Evolutionary conservation across 2,113 vertebrate genomes (phyloP).

Genomic region (Orthonyx spaldingii): DNA sequence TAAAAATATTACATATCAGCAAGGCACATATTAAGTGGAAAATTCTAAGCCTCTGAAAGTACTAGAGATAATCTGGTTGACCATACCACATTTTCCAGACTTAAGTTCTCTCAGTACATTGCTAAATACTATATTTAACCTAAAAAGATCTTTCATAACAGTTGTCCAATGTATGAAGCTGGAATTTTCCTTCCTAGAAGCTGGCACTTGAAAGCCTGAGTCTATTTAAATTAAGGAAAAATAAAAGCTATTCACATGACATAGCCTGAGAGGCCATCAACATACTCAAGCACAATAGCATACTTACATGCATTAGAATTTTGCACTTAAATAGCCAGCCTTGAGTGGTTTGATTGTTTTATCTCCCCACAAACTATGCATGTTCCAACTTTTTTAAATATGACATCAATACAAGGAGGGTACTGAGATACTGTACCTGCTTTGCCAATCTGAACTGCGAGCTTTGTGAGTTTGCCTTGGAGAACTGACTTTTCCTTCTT

Average conservation of each 20-base stretch:
- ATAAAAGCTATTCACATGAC: neutral
- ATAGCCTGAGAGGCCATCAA: neutral
- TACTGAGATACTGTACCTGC: constrained; percentile 76
- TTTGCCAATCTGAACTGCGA: constrained; percentile 98
- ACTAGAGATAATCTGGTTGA: neutral
- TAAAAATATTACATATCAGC: neutral
- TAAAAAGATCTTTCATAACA: neutral
- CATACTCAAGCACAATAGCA: neutral
- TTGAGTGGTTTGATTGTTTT: neutral
- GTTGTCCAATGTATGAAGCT: neutral
- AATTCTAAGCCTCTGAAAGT: neutral
- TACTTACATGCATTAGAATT: neutral
- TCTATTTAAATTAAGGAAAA: neutral
- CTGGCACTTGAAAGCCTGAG: neutral
- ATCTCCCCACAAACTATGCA: neutral
- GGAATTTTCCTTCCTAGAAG: neutral
- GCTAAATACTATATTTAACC: neutral
- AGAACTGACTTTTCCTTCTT: constrained; percentile 99
- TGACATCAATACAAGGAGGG: neutral
- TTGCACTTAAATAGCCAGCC: neutral
- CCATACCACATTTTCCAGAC: neutral
- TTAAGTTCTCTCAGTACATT: neutral
- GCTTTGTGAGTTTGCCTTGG: constrained; percentile 96
- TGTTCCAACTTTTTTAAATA: neutral
- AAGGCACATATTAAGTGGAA: neutral